Evolutionary conservation across 2,113 vertebrate genomes (phyloP).

Genomic region (Pterocles gutturalis): DNA sequence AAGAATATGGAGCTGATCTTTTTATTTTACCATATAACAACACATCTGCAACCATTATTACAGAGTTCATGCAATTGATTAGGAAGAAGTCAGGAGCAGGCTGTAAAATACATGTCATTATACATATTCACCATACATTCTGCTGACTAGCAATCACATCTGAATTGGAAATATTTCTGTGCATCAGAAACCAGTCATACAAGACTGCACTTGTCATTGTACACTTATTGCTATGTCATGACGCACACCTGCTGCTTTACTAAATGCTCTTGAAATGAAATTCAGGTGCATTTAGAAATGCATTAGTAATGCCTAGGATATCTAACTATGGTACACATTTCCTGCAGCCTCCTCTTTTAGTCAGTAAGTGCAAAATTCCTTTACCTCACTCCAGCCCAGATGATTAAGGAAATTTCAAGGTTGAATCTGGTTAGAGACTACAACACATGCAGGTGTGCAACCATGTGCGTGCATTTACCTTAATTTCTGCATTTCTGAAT

Average conservation of each 20-base stretch:
- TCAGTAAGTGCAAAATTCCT: not conserved
- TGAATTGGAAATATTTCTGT: not conserved
- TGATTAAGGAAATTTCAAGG: not conserved
- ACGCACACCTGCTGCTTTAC: not conserved
- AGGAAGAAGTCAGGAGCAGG: not conserved
- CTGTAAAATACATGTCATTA: not conserved
- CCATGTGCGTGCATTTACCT: accelerated
- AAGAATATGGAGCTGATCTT: not conserved
- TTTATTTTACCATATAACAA: not conserved
- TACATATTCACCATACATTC: not conserved
- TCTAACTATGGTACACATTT: not conserved
- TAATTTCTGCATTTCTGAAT: not conserved
- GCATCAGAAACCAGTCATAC: not conserved
- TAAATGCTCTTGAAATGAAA: not conserved
- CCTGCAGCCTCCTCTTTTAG: not conserved
- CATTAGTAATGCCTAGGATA: not conserved
- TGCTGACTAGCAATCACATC: not conserved
- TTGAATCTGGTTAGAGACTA: not conserved
- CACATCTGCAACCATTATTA: not conserved
- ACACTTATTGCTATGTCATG: not conserved
- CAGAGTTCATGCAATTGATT: not conserved
- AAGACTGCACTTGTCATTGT: not conserved
- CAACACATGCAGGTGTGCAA: not conserved
- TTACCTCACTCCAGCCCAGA: not conserved
- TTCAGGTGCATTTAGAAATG: not conserved